Evolutionary conservation across 2,797 vertebrate genomes (phyloP).

Genomic region (Coregonus ussuriensis): DNA sequence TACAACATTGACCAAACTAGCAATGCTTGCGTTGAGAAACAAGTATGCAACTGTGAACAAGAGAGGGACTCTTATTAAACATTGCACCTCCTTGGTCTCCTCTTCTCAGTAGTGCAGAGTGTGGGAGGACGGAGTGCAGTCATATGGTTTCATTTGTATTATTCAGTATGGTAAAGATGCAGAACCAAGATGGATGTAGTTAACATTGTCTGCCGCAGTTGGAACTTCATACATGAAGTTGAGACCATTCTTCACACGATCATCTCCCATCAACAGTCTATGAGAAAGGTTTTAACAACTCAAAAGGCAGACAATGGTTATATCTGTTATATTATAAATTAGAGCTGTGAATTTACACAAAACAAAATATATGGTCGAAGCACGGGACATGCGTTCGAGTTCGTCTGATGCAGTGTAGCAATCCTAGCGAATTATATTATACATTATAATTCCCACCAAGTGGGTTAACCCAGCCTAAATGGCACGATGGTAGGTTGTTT

Average conservation of each 20-base stretch:
- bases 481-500: no score
- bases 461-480: no score
- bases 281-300: conserved; percentile 36
- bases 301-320: no score
- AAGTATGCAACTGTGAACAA: neutral
- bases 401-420: no score
- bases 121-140: conserved; percentile 8
- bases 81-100: conserved; percentile 78
- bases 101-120: conserved; percentile 59
- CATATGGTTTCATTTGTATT: neutral
- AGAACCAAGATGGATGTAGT: neutral
- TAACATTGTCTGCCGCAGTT: conserved; percentile 97
- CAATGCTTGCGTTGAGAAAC: neutral
- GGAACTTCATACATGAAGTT: conserved; percentile 99
- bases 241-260: conserved; percentile 96
- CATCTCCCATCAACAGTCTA: conserved; percentile 97
- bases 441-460: no score
- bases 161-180: neutral
- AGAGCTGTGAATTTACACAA: neutral
- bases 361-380: neutral
- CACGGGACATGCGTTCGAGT: no score
- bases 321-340: neutral
- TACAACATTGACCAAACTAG: neutral
- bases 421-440: no score
- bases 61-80: neutral